Evolutionary conservation across 2,888 invertebrate species (phyloP).

Genomic region (Harpalus rubripes): DNA sequence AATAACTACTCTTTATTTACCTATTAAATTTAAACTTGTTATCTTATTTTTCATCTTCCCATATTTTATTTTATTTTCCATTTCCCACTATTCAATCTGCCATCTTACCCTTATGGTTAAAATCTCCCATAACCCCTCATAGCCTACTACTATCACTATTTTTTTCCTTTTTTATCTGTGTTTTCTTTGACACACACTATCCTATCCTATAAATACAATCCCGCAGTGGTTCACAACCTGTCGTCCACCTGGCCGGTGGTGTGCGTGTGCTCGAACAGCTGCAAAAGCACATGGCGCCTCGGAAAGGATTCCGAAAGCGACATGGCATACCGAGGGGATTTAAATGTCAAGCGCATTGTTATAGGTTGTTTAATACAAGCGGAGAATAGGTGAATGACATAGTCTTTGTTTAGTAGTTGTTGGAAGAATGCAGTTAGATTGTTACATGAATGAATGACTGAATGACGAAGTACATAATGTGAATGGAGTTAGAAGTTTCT

Average conservation of each 20-base stretch:
- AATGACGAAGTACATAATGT: neutral
- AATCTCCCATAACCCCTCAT: neutral
- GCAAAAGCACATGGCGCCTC: slow-evolving; percentile 48
- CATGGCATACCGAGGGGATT: neutral
- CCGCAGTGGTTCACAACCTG: slow-evolving; percentile 60
- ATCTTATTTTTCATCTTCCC: too few relatives aligned
- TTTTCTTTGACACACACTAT: neutral
- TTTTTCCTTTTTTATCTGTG: neutral
- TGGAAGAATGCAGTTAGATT: neutral
- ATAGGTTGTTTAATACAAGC: neutral
- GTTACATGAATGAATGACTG: neutral
- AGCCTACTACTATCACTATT: neutral
- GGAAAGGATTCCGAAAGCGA: slow-evolving; percentile 5
- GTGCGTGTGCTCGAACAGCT: slow-evolving; percentile 36
- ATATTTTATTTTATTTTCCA: too few relatives aligned
- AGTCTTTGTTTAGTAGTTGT: neutral
- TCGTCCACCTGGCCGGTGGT: slow-evolving; percentile 59
- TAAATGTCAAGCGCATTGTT: neutral
- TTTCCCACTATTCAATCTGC: too few relatives aligned
- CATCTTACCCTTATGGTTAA: too few relatives aligned
- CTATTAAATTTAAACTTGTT: too few relatives aligned
- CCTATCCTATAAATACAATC: neutral
- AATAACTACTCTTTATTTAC: too few relatives aligned
- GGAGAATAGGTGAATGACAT: neutral
- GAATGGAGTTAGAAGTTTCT: neutral